A percentile compares a stretch with the other conserved stretches of the same genome.
Conservation (phyloP, 2,797 vertebrate genomes). For the Melanotaenia parkinsoni region DNA sequence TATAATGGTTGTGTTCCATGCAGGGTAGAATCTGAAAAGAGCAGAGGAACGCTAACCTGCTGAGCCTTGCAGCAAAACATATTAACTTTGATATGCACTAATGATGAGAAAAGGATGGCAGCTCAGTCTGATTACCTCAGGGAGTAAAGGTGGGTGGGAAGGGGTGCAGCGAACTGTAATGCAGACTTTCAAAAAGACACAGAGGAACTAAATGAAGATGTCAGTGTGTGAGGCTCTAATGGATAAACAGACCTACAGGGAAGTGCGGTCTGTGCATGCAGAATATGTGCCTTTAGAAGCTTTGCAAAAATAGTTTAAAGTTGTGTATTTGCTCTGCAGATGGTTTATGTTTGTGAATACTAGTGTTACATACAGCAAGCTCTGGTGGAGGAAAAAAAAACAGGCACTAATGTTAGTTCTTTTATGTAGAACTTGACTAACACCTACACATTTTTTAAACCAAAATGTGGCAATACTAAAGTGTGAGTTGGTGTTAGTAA, state of each 20-base stretch:
- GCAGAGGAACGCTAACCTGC: slow-evolving; percentile 70
- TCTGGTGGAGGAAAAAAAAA: not conserved
- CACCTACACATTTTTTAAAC: not conserved
- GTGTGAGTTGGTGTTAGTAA: not conserved
- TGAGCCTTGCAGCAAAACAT: slow-evolving; percentile 61
- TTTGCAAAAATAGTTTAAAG: slow-evolving; percentile 5
- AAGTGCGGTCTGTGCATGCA: not conserved
- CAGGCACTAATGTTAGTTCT: not conserved
- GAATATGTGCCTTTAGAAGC: not conserved
- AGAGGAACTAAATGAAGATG: slow-evolving; percentile 27
- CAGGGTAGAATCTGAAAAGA: slow-evolving; percentile 54
- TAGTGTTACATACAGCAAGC: not conserved
- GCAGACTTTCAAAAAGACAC: slow-evolving; percentile 28
- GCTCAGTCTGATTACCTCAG: slow-evolving; percentile 42
- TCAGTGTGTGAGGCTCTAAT: slow-evolving; percentile 23
- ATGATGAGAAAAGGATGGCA: slow-evolving; percentile 66
- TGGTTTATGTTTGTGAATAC: not conserved
- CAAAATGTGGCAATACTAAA: not conserved
- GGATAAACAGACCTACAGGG: slow-evolving; percentile 18
- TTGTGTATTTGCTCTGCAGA: not conserved
- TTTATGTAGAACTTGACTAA: not conserved
- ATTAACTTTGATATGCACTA: slow-evolving; percentile 75
- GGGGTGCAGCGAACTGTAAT: slow-evolving; percentile 15
- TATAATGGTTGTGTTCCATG: slow-evolving; percentile 55
- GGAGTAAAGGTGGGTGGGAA: slow-evolving; percentile 42